Evolutionary conservation across 2,113 vertebrate genomes (phyloP).

Genomic region (Felis chaus): DNA sequence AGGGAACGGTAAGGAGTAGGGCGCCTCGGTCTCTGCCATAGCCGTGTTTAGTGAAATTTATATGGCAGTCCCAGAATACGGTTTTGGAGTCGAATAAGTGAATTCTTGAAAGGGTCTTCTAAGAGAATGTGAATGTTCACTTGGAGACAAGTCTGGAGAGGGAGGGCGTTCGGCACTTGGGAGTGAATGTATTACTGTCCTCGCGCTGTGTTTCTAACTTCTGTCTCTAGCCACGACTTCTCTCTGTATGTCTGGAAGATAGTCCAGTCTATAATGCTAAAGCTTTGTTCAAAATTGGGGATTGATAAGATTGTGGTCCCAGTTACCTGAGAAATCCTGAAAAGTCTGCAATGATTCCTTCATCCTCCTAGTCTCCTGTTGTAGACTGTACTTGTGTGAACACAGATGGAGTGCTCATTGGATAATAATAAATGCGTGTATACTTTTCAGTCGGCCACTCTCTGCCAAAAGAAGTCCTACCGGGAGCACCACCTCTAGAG

Average conservation of each 20-base stretch:
- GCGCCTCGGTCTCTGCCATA: not conserved
- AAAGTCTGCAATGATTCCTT: not conserved
- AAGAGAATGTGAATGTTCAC: not conserved
- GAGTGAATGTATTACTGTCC: not conserved
- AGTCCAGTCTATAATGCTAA: not conserved
- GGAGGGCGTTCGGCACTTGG: not conserved
- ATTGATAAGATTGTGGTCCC: not conserved
- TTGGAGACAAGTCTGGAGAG: not conserved
- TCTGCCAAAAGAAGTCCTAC: constrained; percentile 95
- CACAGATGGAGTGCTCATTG: not conserved
- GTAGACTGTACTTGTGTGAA: not conserved
- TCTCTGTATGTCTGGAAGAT: not conserved
- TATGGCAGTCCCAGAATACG: not conserved
- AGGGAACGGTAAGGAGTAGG: not conserved
- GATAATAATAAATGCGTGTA: not conserved
- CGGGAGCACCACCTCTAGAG: constrained; percentile 93
- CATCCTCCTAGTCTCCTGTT: not conserved
- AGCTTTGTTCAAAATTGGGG: not conserved
- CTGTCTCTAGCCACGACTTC: not conserved
- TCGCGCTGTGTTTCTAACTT: not conserved
- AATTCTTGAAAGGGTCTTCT: not conserved
- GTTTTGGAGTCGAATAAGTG: not conserved
- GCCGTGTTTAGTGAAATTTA: not conserved
- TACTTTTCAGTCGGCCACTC: constrained; percentile 89
- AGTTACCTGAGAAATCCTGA: not conserved